phyloP scores from a whole-genome alignment of 2,797 vertebrate genomes.

The Botia almorhae region DNA sequence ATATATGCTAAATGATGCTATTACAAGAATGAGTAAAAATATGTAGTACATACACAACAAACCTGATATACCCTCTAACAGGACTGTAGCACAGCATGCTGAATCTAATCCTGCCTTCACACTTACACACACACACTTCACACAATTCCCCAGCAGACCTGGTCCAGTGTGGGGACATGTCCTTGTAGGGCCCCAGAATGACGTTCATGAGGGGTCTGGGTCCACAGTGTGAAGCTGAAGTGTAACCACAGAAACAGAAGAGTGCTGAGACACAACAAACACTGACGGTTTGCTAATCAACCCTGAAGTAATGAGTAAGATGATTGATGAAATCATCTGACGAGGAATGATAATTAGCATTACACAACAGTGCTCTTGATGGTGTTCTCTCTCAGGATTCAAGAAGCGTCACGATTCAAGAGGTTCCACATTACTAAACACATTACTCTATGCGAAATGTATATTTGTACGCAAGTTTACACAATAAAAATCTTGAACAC shows the following conservation, averaged over 20 bases:
- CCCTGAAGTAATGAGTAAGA: slow-evolving; percentile 8
- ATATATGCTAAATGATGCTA: not conserved
- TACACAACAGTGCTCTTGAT: not conserved
- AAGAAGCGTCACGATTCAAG: too few species aligned
- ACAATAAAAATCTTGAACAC: not conserved
- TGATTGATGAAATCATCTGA: slow-evolving; percentile 35
- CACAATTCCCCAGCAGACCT: slow-evolving; percentile 18
- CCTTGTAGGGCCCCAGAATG: slow-evolving; percentile 53
- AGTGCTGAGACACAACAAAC: slow-evolving; percentile 34
- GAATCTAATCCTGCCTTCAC: not conserved
- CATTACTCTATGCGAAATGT: too few species aligned
- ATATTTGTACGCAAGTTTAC: not conserved
- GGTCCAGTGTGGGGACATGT: slow-evolving; percentile 28
- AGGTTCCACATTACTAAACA: not conserved
- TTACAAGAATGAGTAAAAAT: slow-evolving; percentile 1
- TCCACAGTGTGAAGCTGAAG: slow-evolving; percentile 38
- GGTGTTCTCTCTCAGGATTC: not conserved
- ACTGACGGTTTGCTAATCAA: slow-evolving; percentile 28
- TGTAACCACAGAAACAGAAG: slow-evolving; percentile 39
- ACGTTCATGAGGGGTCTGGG: slow-evolving; percentile 53
- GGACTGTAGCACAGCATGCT: not conserved
- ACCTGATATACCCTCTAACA: not conserved
- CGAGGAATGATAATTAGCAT: slow-evolving; percentile 7
- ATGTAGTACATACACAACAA: not conserved
- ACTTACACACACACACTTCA: slow-evolving; percentile 11